Base-by-base conservation (phyloP, 1,140 invertebrate species). In the Nasonia longicornis region DNA sequence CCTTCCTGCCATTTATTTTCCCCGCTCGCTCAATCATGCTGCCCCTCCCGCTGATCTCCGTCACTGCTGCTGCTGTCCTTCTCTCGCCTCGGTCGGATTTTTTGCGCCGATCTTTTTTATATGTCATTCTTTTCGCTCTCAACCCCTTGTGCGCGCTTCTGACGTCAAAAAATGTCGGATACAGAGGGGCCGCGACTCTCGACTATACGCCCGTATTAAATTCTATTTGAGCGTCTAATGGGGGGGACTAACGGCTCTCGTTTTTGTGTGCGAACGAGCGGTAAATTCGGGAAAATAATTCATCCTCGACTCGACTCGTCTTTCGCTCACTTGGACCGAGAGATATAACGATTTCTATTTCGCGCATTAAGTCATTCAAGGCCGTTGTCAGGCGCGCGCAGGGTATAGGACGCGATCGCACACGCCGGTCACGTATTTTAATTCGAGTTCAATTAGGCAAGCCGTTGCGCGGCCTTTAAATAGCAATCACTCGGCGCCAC, bases 391-490 rank as follows among this genome's bases (percentile, higher is more conserved):
- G 1, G 45, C 31, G 10, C 31, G 3, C 8, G 26, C 26, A 1
- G 26, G 26, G 1, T 26, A 14, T 11, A 42, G 38, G 35, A 0
- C 7, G 12, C 3, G n/a, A 67, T 79, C 35, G 70, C n/a, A 45
- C 8, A 82, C 63, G 14, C 80, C 35, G 42, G 58, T 82, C 80
- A 82, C 80, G 80, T 82, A 82, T 82, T 82, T 82, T 77, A 82
- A 82, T 82, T 82, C 75, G 42, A 77, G 52, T 82, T 77, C 69
- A 82, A 82, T 82, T 82, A 77, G 75, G 12, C 70, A 58, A 58
- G 52, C 20, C 52, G 16, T n/a, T n/a, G 3, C 73, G 4, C 3
- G 74, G 72, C 58, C 35, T 69, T 63, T 76, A 69, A 76, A 76
- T 20, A 70, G 29, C 71, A 74, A 80, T 74, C 72, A 70, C 42